Evolutionary conservation across 2,888 invertebrate genomes (phyloP).

Genomic region (Listrodromus nycthemerus): DNA sequence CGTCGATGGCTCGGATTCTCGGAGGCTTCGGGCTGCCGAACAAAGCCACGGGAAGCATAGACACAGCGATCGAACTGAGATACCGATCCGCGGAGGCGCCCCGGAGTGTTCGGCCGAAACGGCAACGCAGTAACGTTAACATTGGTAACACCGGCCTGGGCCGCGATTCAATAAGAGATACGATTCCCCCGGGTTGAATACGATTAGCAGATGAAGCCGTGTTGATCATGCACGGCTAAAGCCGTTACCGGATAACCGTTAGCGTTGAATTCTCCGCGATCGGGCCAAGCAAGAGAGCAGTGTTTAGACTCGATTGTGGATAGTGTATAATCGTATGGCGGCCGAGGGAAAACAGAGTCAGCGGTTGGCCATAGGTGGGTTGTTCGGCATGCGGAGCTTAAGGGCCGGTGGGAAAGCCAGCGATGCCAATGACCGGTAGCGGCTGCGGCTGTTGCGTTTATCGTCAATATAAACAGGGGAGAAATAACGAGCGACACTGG

Average conservation of each 20-base stretch:
- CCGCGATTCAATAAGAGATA: slow-evolving; percentile 22
- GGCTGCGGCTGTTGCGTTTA: neutral
- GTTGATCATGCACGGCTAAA: slow-evolving; percentile 31
- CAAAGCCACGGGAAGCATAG: slow-evolving; percentile 52
- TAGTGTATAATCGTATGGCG: slow-evolving; percentile 5
- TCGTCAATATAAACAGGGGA: neutral
- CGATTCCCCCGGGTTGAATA: slow-evolving; percentile 22
- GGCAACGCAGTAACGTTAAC: slow-evolving; percentile 9
- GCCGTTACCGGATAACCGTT: slow-evolving; percentile 30
- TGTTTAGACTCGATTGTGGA: slow-evolving; percentile 35
- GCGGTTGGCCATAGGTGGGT: neutral
- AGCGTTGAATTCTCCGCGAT: neutral
- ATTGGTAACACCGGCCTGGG: neutral
- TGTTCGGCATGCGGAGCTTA: neutral
- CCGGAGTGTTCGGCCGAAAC: neutral
- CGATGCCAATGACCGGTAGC: neutral
- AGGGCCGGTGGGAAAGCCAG: neutral
- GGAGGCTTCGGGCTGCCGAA: slow-evolving; percentile 46
- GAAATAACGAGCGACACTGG: slow-evolving; percentile 21
- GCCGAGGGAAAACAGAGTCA: neutral
- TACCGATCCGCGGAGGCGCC: neutral
- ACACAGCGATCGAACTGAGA: neutral
- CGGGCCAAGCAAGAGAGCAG: neutral
- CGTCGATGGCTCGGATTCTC: slow-evolving; percentile 37
- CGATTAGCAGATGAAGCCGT: slow-evolving; percentile 24